A percentile compares a stretch with the other conserved stretches of the same genome.
Conservation (phyloP, 1,140 invertebrate genomes). For the Microplitis demolitor region DNA sequence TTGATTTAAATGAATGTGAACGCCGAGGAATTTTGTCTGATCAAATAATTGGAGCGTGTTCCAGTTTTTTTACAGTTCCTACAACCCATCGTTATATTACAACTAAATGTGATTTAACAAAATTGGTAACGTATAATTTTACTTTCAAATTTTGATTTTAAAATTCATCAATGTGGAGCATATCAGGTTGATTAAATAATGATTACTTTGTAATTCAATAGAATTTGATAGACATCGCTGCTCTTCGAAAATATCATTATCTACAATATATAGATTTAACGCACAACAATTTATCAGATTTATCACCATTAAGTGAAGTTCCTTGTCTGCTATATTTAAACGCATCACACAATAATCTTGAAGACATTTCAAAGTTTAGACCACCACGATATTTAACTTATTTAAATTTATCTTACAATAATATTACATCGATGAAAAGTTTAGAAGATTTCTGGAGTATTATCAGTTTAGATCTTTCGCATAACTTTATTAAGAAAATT, state of each 20-base stretch:
- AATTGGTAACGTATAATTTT: slow-evolving; percentile 34
- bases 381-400: slow-evolving; percentile 45
- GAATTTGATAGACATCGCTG: slow-evolving; percentile 38
- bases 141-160: background rate
- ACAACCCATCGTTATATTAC: slow-evolving; percentile 36
- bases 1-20: slow-evolving; percentile 30
- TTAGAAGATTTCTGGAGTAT: slow-evolving; percentile 47
- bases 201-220: slow-evolving; percentile 19
- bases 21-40: slow-evolving; percentile 38
- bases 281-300: slow-evolving; percentile 38
- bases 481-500: slow-evolving; percentile 44
- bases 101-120: slow-evolving; percentile 41
- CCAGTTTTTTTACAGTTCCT: slow-evolving; percentile 36
- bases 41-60: slow-evolving; percentile 37
- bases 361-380: slow-evolving; percentile 30
- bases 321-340: slow-evolving; percentile 42
- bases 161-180: background rate
- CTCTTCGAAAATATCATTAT: slow-evolving; percentile 37
- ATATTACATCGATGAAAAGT: slow-evolving; percentile 36
- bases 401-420: slow-evolving; percentile 44
- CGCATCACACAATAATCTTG: slow-evolving; percentile 38
- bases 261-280: slow-evolving; percentile 44
- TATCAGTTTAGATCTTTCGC: slow-evolving; percentile 43
- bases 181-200: too few relatives aligned
- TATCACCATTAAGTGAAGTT: slow-evolving; percentile 33